A percentile compares a stretch with the other conserved stretches of the same genome.
These are phyloP conservation scores for Drosophila erecta DNA, from an alignment of 1,140 invertebrate genomes.

Conservation along the genomic window DNA sequence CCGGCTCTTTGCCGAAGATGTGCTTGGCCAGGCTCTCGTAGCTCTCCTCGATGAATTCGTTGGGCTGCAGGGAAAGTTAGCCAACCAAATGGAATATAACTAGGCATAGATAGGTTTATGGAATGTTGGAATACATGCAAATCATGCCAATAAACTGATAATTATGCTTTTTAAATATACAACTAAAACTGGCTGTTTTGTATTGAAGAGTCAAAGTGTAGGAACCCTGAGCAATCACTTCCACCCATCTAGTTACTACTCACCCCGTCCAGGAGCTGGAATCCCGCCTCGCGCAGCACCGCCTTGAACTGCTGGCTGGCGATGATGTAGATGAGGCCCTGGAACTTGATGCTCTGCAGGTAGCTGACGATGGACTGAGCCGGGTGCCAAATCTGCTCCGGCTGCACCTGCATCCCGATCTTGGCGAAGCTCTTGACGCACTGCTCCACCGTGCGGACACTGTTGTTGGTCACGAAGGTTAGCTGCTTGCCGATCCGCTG, in stretches of 20 bases:
- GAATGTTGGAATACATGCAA: too few species aligned
- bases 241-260: constrained; percentile 43
- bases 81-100: too few species aligned
- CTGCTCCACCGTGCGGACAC: constrained; percentile 76
- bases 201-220: too few species aligned
- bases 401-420: constrained; percentile 31
- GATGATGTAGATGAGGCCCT: constrained; percentile 85
- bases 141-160: too few species aligned
- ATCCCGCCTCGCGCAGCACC: constrained; percentile 82
- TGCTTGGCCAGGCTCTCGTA: constrained; percentile 75
- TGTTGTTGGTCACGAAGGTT: constrained; percentile 91
- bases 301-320: constrained; percentile 65
- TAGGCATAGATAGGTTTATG: too few species aligned
- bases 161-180: too few species aligned
- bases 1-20: constrained; percentile 81
- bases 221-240: too few species aligned
- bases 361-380: constrained; percentile 84
- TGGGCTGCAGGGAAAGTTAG: constrained; percentile 74
- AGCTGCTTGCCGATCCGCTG: constrained; percentile 88
- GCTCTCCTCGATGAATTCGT: constrained; percentile 74
- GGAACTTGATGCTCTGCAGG: constrained; percentile 84
- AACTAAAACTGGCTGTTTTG: too few species aligned
- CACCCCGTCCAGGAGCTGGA: constrained; percentile 85
- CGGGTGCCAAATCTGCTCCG: constrained; percentile 83
- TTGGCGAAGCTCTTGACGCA: constrained; percentile 65